Conservation (phyloP, 2,888 invertebrate species). For the Stenoptilia bipunctidactyla region DNA sequence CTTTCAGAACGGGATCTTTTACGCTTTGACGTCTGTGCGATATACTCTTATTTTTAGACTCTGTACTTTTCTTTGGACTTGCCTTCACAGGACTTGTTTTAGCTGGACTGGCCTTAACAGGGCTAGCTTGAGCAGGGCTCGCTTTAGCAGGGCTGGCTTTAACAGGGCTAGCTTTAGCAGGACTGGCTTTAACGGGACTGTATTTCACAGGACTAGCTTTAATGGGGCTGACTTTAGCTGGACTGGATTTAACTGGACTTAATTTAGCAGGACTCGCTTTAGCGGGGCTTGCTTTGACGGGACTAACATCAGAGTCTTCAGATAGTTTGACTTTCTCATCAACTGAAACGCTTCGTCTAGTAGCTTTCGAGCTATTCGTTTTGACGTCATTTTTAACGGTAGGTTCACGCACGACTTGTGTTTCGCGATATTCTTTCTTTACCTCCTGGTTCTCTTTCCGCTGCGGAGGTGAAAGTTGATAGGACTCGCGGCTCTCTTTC, state of each 20-base stretch:
- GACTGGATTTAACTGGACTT: too few species aligned
- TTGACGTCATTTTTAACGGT: conserved; percentile 39
- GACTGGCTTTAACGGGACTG: too few species aligned
- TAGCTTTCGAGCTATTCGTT: conserved; percentile 22
- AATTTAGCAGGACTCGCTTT: too few species aligned
- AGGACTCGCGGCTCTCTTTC: conserved; percentile 72
- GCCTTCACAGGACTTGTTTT: conserved; percentile 19
- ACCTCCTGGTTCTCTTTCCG: conserved; percentile 74
- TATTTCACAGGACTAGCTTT: conserved; percentile 22
- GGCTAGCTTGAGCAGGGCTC: conserved; percentile 15
- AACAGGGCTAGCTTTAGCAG: conserved; percentile 16
- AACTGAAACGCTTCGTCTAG: conserved; percentile 33
- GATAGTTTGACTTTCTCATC: conserved; percentile 38
- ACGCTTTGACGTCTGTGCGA: conserved; percentile 22
- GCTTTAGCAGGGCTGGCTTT: conserved; percentile 21
- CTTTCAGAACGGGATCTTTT: conserved; percentile 23
- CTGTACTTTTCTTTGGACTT: conserved; percentile 27
- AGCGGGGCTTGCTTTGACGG: conserved; percentile 25
- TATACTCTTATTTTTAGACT: conserved; percentile 33
- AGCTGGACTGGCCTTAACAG: too few species aligned
- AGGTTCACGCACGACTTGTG: conserved; percentile 11
- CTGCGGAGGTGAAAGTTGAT: conserved; percentile 73
- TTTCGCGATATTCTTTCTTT: conserved; percentile 35
- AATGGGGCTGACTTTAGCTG: conserved; percentile 21
- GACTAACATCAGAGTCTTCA: conserved; percentile 15